Evolutionary conservation across 2,113 vertebrate species (phyloP).

Genomic region (Gymnogyps californianus): DNA sequence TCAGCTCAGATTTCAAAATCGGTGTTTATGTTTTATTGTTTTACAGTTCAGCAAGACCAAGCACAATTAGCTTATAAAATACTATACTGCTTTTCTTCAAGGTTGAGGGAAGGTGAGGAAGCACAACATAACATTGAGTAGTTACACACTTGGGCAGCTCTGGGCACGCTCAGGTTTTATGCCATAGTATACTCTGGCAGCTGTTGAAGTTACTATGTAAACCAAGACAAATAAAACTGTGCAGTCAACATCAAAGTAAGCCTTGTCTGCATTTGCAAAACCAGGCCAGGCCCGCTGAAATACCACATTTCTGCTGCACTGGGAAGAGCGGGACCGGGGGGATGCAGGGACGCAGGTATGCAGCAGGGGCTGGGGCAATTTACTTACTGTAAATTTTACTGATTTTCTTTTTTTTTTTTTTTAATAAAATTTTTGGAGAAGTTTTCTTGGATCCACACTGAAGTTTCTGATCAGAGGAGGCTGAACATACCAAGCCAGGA

Average conservation of each 20-base stretch:
- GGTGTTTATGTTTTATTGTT: slow-evolving; percentile 15
- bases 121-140: neutral
- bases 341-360: fast-evolving
- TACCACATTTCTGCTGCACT: neutral
- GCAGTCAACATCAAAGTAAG: neutral
- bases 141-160: neutral
- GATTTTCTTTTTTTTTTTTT: neutral
- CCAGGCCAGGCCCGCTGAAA: neutral
- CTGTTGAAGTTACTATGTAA: slow-evolving; percentile 1
- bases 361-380: neutral
- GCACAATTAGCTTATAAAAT: slow-evolving; percentile 27
- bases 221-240: neutral
- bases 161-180: neutral
- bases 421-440: neutral
- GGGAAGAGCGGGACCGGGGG: neutral
- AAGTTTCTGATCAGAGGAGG: neutral
- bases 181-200: neutral
- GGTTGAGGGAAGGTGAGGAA: neutral
- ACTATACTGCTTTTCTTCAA: neutral
- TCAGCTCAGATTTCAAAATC: slow-evolving; percentile 24
- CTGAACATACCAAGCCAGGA: neutral
- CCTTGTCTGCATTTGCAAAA: neutral
- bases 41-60: slow-evolving; percentile 20
- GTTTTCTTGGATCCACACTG: neutral
- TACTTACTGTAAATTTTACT: neutral